phyloP scores from a whole-genome alignment of 2,888 invertebrate genomes.

The Seira ritae region DNA sequence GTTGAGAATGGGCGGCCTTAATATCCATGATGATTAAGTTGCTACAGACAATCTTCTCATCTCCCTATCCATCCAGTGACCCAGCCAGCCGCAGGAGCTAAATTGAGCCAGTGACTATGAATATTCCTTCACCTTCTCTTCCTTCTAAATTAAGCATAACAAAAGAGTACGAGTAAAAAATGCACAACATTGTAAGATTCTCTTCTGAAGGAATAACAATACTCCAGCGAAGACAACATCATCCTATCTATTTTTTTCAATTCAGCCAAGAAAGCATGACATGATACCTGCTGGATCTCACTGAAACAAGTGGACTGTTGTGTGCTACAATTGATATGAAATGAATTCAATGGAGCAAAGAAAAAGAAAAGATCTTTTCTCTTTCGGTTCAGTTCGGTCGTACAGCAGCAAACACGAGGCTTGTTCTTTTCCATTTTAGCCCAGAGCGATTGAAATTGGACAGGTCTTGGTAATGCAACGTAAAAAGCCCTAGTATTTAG shows the following conservation, averaged over 20 bases:
- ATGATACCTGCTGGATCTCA: conserved; percentile 51
- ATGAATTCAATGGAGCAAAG: too few species aligned
- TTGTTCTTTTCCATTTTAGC: too few species aligned
- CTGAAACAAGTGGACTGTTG: conserved; percentile 23
- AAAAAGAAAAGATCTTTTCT: too few species aligned
- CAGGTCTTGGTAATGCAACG: conserved; percentile 22
- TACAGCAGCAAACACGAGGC: too few species aligned
- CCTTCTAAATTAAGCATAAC: too few species aligned
- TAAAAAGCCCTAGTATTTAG: conserved; percentile 39
- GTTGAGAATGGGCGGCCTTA: conserved; percentile 40
- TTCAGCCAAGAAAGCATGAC: conserved; percentile 33
- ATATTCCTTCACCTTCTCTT: conserved; percentile 25
- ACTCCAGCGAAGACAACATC: conserved; percentile 44
- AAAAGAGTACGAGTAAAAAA: neutral
- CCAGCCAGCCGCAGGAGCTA: conserved; percentile 58
- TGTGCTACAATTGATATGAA: too few species aligned
- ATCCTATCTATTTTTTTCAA: conserved; percentile 1
- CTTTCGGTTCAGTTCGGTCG: too few species aligned
- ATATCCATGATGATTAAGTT: conserved; percentile 58
- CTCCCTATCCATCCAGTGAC: conserved; percentile 50
- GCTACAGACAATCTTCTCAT: conserved; percentile 47
- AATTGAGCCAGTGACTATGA: conserved; percentile 48
- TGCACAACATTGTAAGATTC: conserved; percentile 27
- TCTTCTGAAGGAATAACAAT: conserved; percentile 38
- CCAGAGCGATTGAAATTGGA: conserved; percentile 37